phyloP scores from a whole-genome alignment of 2,888 invertebrate genomes.

The Andrena praecox region DNA sequence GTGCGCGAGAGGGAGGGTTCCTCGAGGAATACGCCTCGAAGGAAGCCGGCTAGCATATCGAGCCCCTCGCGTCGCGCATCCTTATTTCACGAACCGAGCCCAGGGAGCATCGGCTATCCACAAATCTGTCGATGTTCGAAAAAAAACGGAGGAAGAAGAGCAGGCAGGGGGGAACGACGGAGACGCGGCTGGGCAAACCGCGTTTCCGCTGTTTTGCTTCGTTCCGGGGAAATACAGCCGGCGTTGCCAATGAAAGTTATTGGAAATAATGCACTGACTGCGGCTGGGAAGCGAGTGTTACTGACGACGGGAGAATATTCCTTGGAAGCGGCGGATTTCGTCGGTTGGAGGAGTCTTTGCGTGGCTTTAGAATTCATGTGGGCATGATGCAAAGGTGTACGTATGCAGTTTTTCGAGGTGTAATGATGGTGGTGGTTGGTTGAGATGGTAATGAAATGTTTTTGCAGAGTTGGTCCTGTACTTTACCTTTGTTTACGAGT shows the following conservation, averaged over 20 bases:
- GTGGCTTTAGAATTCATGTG: neutral
- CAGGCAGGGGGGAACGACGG: neutral
- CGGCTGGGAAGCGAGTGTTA: constrained; percentile 22
- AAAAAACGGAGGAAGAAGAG: neutral
- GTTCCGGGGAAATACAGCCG: constrained; percentile 28
- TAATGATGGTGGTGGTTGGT: too few relatives aligned
- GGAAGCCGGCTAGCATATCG: constrained; percentile 69
- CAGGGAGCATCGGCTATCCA: constrained; percentile 52
- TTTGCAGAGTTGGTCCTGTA: too few relatives aligned
- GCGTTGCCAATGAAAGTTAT: constrained; percentile 57
- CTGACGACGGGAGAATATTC: constrained; percentile 23
- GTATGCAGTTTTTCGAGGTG: too few relatives aligned
- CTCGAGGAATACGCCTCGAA: constrained; percentile 72
- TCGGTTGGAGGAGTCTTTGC: constrained; percentile 2
- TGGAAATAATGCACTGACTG: constrained; percentile 45
- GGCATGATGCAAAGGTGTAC: neutral
- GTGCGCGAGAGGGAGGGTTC: constrained; percentile 68
- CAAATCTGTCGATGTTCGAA: constrained; percentile 62
- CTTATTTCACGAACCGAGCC: constrained; percentile 58
- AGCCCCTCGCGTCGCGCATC: constrained; percentile 62
- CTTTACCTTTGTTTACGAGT: too few relatives aligned
- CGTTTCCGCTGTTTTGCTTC: constrained; percentile 33
- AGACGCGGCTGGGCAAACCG: constrained; percentile 1
- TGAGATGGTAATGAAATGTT: too few relatives aligned
- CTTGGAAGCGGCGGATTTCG: neutral